Percentiles rank a stretch among this genome's conserved stretches.
These are phyloP conservation scores for Lerema accius DNA, from an alignment of 1,140 invertebrate species.

Conservation along the genomic window DNA sequence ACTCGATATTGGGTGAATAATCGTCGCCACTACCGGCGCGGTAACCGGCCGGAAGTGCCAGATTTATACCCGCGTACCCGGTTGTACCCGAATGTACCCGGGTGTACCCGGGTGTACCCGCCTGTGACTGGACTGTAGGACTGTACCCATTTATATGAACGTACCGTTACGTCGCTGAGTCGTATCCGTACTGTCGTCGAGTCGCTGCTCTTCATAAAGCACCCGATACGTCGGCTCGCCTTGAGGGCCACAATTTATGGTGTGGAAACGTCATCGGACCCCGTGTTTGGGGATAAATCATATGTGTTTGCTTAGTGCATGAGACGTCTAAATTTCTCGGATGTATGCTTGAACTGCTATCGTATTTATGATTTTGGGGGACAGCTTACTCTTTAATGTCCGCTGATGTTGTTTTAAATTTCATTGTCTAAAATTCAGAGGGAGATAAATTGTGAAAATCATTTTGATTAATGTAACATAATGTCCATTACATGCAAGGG, in stretches of 20 bases:
- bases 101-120: too few species aligned
- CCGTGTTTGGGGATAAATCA: slow-evolving; percentile 76
- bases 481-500: too few species aligned
- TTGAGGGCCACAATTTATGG: slow-evolving; percentile 79
- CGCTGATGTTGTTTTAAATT: slow-evolving; percentile 36
- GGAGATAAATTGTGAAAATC: neutral
- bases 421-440: neutral
- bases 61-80: slow-evolving; percentile 75
- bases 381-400: slow-evolving; percentile 41
- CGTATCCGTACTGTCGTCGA: slow-evolving; percentile 62
- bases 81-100: too few species aligned
- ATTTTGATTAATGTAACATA: too few species aligned
- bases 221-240: slow-evolving; percentile 71
- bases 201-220: slow-evolving; percentile 70
- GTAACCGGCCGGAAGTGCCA: slow-evolving; percentile 73
- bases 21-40: slow-evolving; percentile 79
- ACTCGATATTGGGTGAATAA: slow-evolving; percentile 82
- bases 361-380: slow-evolving; percentile 53
- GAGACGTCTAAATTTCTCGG: slow-evolving; percentile 73
- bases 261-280: slow-evolving; percentile 76
- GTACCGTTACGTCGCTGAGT: slow-evolving; percentile 40
- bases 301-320: slow-evolving; percentile 68
- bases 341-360: slow-evolving; percentile 62
- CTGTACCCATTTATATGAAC: slow-evolving; percentile 46
- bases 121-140: slow-evolving; percentile 52